Evolutionary conservation across 2,888 invertebrate species (phyloP).

Genomic region (Scaptomyza caliginosa): DNA sequence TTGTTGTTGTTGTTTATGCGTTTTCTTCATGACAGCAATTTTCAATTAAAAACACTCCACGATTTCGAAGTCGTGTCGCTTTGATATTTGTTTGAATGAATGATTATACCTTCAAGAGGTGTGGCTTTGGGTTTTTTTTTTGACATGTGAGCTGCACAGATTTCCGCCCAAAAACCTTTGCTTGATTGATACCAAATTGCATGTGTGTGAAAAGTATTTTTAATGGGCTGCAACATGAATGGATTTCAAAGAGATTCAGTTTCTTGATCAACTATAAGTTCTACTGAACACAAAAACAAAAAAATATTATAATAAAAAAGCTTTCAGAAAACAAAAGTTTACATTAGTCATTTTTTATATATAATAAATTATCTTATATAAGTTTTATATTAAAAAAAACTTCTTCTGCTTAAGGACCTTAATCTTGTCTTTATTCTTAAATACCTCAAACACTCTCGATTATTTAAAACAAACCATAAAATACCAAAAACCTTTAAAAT

Average conservation of each 20-base stretch:
- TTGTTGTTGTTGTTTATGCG: slow-evolving; percentile 62
- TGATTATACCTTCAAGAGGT: slow-evolving; percentile 30
- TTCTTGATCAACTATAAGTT: no score
- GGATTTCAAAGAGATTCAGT: no score
- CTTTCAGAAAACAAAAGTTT: no score
- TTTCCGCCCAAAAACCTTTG: background rate
- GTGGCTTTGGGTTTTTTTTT: slow-evolving; percentile 8
- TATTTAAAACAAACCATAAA: no score
- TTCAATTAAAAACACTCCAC: slow-evolving; percentile 67
- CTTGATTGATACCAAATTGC: slow-evolving; percentile 41
- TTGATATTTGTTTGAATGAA: background rate
- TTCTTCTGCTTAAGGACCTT: no score
- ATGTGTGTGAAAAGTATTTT: slow-evolving; percentile 9
- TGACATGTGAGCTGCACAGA: slow-evolving; percentile 2
- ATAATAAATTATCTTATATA: no score
- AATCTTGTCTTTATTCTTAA: no score
- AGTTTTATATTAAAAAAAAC: background rate
- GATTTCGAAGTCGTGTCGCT: slow-evolving; percentile 4
- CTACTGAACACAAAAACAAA: no score
- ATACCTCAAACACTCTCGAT: no score
- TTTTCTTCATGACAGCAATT: slow-evolving; percentile 72
- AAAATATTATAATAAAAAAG: no score
- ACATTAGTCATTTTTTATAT: no score
- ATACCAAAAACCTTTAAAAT: no score
- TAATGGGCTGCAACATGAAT: background rate